Percentiles rank a stretch among this genome's conserved stretches.
phyloP scores from a whole-genome alignment of 2,113 vertebrate species.

The Zosterops borbonicus region DNA sequence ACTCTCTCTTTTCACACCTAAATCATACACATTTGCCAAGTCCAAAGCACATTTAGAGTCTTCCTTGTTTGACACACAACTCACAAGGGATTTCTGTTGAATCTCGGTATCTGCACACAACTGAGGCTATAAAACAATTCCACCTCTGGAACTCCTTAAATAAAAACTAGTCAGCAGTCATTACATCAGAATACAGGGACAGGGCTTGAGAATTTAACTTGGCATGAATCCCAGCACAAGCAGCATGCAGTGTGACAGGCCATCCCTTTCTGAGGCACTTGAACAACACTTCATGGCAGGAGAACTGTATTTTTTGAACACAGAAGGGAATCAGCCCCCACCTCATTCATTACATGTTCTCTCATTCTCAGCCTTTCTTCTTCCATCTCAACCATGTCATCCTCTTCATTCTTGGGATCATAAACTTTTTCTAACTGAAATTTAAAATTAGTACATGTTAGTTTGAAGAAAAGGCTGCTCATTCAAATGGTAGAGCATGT shows the following conservation, averaged over 20 bases:
- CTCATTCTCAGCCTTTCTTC: slow-evolving; percentile 96
- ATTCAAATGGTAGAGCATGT: not conserved
- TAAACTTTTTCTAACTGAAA: slow-evolving; percentile 95
- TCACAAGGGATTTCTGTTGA: not conserved
- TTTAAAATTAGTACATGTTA: slow-evolving; percentile 20
- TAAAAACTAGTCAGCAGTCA: not conserved
- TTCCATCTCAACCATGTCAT: slow-evolving; percentile 99
- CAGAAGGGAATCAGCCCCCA: slow-evolving; percentile 33
- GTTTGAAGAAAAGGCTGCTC: not conserved
- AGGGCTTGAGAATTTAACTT: not conserved
- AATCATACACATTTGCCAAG: not conserved
- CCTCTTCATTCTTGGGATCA: slow-evolving; percentile 93
- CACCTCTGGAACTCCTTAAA: not conserved
- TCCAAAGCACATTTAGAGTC: not conserved
- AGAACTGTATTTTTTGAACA: not conserved
- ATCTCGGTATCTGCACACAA: not conserved
- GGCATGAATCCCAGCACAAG: not conserved
- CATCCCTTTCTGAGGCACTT: not conserved
- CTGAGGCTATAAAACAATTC: not conserved
- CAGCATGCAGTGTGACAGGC: not conserved
- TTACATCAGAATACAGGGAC: not conserved
- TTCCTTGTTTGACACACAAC: not conserved
- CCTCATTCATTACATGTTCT: slow-evolving; percentile 98
- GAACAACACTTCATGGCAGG: not conserved
- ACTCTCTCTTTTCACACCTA: not conserved